Evolutionary conservation across 2,888 invertebrate species (phyloP), one percentile per base, ranked within the genome.

Genomic region (Synergus itoensis): DNA sequence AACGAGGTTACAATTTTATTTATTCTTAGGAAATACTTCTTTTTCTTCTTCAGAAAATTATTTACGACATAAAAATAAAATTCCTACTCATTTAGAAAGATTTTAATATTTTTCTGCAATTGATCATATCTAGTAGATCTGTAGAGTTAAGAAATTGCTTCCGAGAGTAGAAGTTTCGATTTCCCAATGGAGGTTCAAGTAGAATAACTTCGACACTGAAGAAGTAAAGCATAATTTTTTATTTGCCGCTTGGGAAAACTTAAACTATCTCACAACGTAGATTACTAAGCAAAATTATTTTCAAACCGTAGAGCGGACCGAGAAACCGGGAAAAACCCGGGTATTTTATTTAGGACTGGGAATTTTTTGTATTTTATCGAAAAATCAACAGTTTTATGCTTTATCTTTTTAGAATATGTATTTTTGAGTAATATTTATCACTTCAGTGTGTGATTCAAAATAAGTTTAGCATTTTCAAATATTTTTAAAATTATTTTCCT

Each of bases 1-100:
- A 73, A 73, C 53, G 73, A 53, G 28, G 73, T 36, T 53, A 73
- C 53, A 73, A 40, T 73, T 28, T 28, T 28, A 28, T 28, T 53
- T 73, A 40, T 53, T 53, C 53, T 0, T 0, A 9, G 9, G 11
- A 53, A 28, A 18, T n/a, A 7, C 4, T 76, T 64, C 21, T 57
- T 76, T 64, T 16, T 45, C 73, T 75, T 64, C 16, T 21, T 4
- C 21, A 28, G 11, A 21, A 4, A 60, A 18, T 60, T 11, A 21
- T 60, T 4, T 60, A 60, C 11, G 45, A 5, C 4, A 36, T 36
- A 5, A 4, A 48, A 16, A 16, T 16, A 16, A 48, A 16, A 16
- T 48, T 48, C 5, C 7, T 16, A 1, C 36, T 36, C 5, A 36
- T 36, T 1, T 16, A 16, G 1, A 5, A 48, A 48, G 16, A 48